phyloP scores from a whole-genome alignment of 2,888 invertebrate species.

The Melolontha melolontha region DNA sequence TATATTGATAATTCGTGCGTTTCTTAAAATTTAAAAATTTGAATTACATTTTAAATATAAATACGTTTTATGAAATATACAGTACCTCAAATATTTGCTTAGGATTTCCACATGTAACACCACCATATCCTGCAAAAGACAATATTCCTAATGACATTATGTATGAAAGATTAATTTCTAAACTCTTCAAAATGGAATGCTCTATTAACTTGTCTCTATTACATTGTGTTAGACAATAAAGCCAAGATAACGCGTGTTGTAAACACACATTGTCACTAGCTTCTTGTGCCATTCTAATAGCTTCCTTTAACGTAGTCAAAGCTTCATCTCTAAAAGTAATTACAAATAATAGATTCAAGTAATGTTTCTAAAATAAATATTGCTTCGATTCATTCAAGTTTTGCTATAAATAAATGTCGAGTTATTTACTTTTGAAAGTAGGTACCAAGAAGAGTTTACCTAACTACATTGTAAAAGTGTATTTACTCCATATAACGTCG shows the following conservation, averaged over 20 bases:
- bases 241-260: slow-evolving; percentile 88
- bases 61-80: background rate
- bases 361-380: too few relatives aligned
- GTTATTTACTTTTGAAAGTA: too few relatives aligned
- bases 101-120: slow-evolving; percentile 76
- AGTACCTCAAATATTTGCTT: slow-evolving; percentile 75
- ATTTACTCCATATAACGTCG: too few relatives aligned
- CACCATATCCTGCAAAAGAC: slow-evolving; percentile 82
- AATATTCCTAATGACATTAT: slow-evolving; percentile 80
- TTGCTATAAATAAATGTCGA: too few relatives aligned
- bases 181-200: slow-evolving; percentile 76
- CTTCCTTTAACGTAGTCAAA: slow-evolving; percentile 85
- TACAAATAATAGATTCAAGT: too few relatives aligned
- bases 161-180: slow-evolving; percentile 76
- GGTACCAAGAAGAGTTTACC: too few relatives aligned
- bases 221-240: slow-evolving; percentile 71
- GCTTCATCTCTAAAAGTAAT: slow-evolving; percentile 76
- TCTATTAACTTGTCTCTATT: slow-evolving; percentile 74
- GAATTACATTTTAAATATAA: too few relatives aligned
- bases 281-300: slow-evolving; percentile 89
- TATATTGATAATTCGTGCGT: too few relatives aligned
- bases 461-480: too few relatives aligned
- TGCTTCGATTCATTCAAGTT: too few relatives aligned
- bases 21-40: too few relatives aligned
- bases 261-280: slow-evolving; percentile 87